Base-by-base conservation (phyloP, 2,797 vertebrate species). In the Girardinus metallicus region DNA sequence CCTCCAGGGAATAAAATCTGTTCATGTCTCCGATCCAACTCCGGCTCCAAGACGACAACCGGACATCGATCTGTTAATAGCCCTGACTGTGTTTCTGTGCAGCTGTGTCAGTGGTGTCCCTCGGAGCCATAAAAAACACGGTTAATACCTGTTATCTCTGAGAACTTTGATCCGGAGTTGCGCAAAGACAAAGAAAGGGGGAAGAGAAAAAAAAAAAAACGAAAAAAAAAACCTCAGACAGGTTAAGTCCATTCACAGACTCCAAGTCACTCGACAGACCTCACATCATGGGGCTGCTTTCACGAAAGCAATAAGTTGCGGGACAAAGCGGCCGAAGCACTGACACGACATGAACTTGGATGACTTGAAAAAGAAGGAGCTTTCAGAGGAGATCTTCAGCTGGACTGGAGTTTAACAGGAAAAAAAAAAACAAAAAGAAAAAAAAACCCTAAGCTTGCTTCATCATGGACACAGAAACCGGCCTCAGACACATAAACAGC, bases 101-200 rank as follows among this genome's bases (percentile, higher is more conserved):
- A 29, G 41, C 41, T 75, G 64, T 75, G 83, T 53, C 71, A 53
- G 41, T 51, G 12, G 70, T 66, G 76, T 74, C 70, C 79, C 82
- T 85, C 86, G 85, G 74, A 83, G 74, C 91, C 78, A 93, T 95
- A 94, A 95, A 94, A 16, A 8, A 3, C 85, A 79, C 66, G 79
- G 44, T 9, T 72, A 80, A 74, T 44, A 47, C 53, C 76, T 12
- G 90, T 96, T 96, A 96, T 96, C 95, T 93, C 84, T 51, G 84
- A 78, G 95, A 95, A 95, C 96, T 96, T 96, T 96, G 96, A 90
- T 91, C 95, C 80, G 81, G 39, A 74, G 73, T 81, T 91, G 86
- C 91, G 93, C 90, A 95, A 88, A 79, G 86, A 81, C 18, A 77
- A 78, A 64, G 23, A 41, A 74, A 34, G 11, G 60, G 29, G 2